A percentile compares a stretch with the other conserved stretches of the same genome.
Evolutionary conservation across 2,888 invertebrate species (phyloP).

Genomic region (Aporophyla lueneburgensis): DNA sequence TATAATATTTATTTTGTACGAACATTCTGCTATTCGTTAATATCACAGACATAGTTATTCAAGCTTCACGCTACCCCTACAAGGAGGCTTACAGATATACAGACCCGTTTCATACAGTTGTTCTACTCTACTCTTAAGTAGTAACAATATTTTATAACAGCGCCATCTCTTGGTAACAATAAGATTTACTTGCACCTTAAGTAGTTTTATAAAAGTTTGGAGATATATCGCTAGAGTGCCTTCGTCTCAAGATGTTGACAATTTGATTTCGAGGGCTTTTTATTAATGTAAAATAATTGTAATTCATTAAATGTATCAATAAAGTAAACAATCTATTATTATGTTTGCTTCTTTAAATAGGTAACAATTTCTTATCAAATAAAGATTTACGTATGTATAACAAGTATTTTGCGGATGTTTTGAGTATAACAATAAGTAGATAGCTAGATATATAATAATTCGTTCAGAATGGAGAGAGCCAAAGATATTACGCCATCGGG

Average conservation of each 20-base stretch:
- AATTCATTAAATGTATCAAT: not conserved
- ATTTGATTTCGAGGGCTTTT: not conserved
- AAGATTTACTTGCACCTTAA: slow-evolving; percentile 41
- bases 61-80: slow-evolving; percentile 36
- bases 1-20: slow-evolving; percentile 56
- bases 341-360: not conserved
- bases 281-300: not conserved
- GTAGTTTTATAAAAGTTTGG: slow-evolving; percentile 45
- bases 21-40: slow-evolving; percentile 49
- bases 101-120: slow-evolving; percentile 55
- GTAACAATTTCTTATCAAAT: not conserved
- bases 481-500: too few relatives aligned
- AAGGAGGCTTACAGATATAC: slow-evolving; percentile 28
- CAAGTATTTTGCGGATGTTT: too few relatives aligned
- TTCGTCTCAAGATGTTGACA: slow-evolving; percentile 14
- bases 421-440: too few relatives aligned
- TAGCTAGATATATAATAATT: not conserved
- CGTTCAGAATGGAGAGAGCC: not conserved
- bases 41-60: slow-evolving; percentile 62
- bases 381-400: not conserved
- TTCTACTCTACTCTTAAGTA: slow-evolving; percentile 16
- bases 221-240: slow-evolving; percentile 48
- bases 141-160: slow-evolving; percentile 34
- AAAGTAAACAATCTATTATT: not conserved
- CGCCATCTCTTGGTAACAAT: slow-evolving; percentile 63